Evolutionary conservation across 1,140 invertebrate genomes (phyloP).

Genomic region (Heliconius hermathena): DNA sequence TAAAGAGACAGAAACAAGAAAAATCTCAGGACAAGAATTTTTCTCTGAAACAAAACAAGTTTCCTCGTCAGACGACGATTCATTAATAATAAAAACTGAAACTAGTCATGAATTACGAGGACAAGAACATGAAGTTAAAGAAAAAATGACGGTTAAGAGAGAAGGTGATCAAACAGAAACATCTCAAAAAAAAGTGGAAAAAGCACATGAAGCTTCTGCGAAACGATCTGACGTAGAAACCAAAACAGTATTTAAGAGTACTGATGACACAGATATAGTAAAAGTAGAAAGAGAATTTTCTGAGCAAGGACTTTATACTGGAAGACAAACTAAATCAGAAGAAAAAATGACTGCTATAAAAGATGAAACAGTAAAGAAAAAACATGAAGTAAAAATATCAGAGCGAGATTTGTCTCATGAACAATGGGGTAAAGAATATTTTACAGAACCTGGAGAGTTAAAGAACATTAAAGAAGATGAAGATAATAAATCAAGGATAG

Average conservation of each 20-base stretch:
- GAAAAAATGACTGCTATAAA: conserved; percentile 79
- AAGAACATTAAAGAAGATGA: conserved; percentile 73
- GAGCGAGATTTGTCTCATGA: conserved; percentile 80
- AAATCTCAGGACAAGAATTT: conserved; percentile 78
- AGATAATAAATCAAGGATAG: conserved; percentile 64
- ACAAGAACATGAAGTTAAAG: conserved; percentile 77
- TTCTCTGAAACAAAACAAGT: conserved; percentile 78
- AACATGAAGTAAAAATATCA: conserved; percentile 79
- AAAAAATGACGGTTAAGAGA: conserved; percentile 72
- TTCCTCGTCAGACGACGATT: conserved; percentile 78
- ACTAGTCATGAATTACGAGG: conserved; percentile 75
- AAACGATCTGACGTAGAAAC: conserved; percentile 77
- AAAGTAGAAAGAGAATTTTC: conserved; percentile 76
- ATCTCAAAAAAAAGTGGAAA: conserved; percentile 75
- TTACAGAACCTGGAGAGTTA: conserved; percentile 76
- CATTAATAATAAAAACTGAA: conserved; percentile 77
- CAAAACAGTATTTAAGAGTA: conserved; percentile 74
- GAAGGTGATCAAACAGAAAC: conserved; percentile 78
- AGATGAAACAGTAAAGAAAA: conserved; percentile 78
- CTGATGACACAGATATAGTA: conserved; percentile 71
- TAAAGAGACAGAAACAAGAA: conserved; percentile 78
- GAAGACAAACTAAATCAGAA: conserved; percentile 80
- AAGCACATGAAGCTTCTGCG: conserved; percentile 75
- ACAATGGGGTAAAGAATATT: conserved; percentile 82
- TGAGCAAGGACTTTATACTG: conserved; percentile 77